These are phyloP conservation scores for Pogonognathellus flavescens DNA, from an alignment of 1,140 invertebrate genomes.

Conservation along the genomic window DNA sequence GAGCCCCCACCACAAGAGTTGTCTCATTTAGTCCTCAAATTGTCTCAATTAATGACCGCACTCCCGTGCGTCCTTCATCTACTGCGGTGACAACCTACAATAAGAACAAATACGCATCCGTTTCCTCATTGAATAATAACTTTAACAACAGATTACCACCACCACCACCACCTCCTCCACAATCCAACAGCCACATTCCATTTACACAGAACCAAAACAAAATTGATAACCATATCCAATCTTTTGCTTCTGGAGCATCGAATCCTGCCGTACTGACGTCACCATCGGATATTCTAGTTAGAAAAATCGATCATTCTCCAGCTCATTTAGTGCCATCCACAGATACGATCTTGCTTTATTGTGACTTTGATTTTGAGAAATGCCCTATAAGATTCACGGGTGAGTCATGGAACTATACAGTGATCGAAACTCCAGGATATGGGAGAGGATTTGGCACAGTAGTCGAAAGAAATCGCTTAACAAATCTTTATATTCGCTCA, in stretches of 20 bases:
- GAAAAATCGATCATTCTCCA: constrained; percentile 48
- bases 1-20: constrained; percentile 14
- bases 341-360: constrained; percentile 64
- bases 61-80: not conserved
- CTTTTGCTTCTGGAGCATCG: not conserved
- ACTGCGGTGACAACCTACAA: constrained; percentile 9
- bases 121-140: constrained; percentile 8
- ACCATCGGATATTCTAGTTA: constrained; percentile 24
- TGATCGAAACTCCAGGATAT: constrained; percentile 60
- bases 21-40: constrained; percentile 45
- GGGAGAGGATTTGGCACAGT: constrained; percentile 63
- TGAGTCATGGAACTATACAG: constrained; percentile 65
- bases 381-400: constrained; percentile 66
- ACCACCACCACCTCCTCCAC: not conserved
- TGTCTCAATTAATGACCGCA: constrained; percentile 28
- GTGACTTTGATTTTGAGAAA: constrained; percentile 66
- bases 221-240: constrained; percentile 28
- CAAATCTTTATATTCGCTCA: constrained; percentile 64
- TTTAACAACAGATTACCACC: constrained; percentile 28
- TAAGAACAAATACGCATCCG: constrained; percentile 12
- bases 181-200: constrained; percentile 5
- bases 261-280: not conserved
- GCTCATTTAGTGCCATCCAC: constrained; percentile 55
- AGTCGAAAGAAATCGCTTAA: constrained; percentile 52
- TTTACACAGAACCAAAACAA: constrained; percentile 27